Evolutionary conservation across 1,140 invertebrate species (phyloP), one percentile per base, ranked within the genome.

Genomic region (Arctopsyche grandis): DNA sequence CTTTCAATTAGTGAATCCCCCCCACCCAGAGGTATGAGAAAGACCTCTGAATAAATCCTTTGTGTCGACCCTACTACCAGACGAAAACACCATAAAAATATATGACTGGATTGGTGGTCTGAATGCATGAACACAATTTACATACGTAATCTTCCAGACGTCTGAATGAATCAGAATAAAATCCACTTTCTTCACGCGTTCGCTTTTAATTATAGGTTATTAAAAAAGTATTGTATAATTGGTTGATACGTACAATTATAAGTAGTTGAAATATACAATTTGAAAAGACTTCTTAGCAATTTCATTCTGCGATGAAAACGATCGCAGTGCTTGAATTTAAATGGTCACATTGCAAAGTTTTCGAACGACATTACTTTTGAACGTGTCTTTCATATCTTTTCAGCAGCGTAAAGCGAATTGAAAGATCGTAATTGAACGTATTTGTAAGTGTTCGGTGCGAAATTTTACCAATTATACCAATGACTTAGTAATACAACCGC

Each of bases 331-430:
- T 22, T 22, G 63, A 66, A 66, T 66, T 26, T 22, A 66, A 66
- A 66, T 29, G 21, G 24, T 66, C 63, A n/a, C 63, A 66, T 66
- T 66, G 22, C 3, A n/a, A 66, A 66, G 63, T 66, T 66, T 66
- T 66, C 63, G 9, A 19, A 66, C 5, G 63, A 26, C 63, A 66
- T 66, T 66, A 66, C 24, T 66, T 66, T 66, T 26, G 63, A 66
- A 66, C 63, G 63, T 66, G 63, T 66, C 24, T n/a, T 60, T 60
- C 56, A 9, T 60, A 19, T 19, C 9, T 60, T 60, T 38, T 38
- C 29, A 38, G 7, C 29, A 38, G 29, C 7, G 29, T 38, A 38
- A 38, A 38, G 7, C 29, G 29, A 4, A 38, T 38, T 38, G 29
- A 38, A 38, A 38, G 29, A 7, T 38, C 7, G 29, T 38, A 38